Evolutionary conservation across 2,113 vertebrate genomes (phyloP), one percentile per base, ranked within the genome.

Genomic region (Bagarius yarrelli): DNA sequence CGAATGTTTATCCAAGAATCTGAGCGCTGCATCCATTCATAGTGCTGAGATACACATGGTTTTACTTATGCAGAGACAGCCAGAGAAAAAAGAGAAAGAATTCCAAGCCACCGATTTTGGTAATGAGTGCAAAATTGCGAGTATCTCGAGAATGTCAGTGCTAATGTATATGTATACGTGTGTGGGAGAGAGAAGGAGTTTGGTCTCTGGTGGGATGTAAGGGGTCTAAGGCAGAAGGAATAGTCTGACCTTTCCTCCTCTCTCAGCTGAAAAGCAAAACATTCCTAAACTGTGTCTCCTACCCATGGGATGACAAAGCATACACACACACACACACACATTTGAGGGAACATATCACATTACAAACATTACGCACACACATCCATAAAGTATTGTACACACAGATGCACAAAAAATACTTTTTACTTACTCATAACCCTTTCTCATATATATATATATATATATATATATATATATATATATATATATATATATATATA

Each of bases 221-320:
- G 75, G 81, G 64, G 55, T 44, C 69, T 12, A 67, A 78, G 73
- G 72, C 63, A 69, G 53, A 66, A 83, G 81, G 53, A 75, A 80
- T 36, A 55, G 78, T 50, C 36, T 70, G 80, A 87, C 61, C 81
- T 80, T 83, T 74, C 5, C 23, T 71, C 80, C 78, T 84, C 77
- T 81, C 79, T 78, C 50, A 82, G 82, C 64, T 80, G 85, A 84
- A 84, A 89, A 90, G 85, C 81, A 88, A 91, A 90, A 91, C 89
- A 91, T 89, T 91, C 78, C 86, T 81, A 77, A 70, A 67, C 81
- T 86, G 61, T 74, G 72, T 89, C 63, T 84, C 83, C 67, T 57
- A 56, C 75, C 77, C 80, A 61, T 59, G n/a, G 78, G 53, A 86
- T 53, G 56, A 32, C 53, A 79, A 27, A 69, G 52, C 44, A 60